phyloP scores from a whole-genome alignment of 2,888 invertebrate species.

The Eudemis profundana region DNA sequence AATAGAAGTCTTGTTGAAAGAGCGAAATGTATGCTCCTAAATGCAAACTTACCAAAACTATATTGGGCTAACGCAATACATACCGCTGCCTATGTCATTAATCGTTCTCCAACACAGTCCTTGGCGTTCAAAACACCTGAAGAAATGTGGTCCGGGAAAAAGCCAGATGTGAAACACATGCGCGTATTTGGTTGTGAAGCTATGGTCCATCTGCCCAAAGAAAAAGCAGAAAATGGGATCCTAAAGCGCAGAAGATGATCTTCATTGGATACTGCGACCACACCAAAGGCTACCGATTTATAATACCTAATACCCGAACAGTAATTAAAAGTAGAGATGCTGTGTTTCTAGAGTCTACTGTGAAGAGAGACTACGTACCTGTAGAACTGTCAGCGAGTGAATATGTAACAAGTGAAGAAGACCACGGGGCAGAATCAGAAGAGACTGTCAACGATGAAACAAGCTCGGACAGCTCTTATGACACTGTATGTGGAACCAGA shows the following conservation, averaged over 20 bases:
- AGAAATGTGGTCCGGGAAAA: slow-evolving; percentile 59
- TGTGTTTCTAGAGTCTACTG: slow-evolving; percentile 21
- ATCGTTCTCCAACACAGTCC: slow-evolving; percentile 46
- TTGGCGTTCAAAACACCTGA: slow-evolving; percentile 47
- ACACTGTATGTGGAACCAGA: neutral
- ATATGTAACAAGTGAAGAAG: neutral
- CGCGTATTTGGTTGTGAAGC: slow-evolving; percentile 60
- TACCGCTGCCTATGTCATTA: slow-evolving; percentile 45
- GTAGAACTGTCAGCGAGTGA: neutral
- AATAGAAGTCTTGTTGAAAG: slow-evolving; percentile 46
- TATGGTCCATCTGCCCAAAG: slow-evolving; percentile 49
- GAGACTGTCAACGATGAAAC: neutral
- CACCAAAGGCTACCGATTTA: slow-evolving; percentile 53
- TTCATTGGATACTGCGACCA: slow-evolving; percentile 61
- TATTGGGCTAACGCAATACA: slow-evolving; percentile 49
- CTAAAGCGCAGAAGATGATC: slow-evolving; percentile 53
- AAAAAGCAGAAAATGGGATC: slow-evolving; percentile 48
- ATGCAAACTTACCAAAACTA: slow-evolving; percentile 41
- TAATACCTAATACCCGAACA: slow-evolving; percentile 28
- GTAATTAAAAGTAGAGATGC: slow-evolving; percentile 43
- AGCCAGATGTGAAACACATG: slow-evolving; percentile 54
- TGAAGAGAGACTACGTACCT: neutral
- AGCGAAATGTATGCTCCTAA: slow-evolving; percentile 46
- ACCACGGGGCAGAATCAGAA: neutral
- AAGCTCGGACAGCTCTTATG: neutral